Conservation (phyloP, 2,888 invertebrate genomes). For the Agriopis leucophaearia region DNA sequence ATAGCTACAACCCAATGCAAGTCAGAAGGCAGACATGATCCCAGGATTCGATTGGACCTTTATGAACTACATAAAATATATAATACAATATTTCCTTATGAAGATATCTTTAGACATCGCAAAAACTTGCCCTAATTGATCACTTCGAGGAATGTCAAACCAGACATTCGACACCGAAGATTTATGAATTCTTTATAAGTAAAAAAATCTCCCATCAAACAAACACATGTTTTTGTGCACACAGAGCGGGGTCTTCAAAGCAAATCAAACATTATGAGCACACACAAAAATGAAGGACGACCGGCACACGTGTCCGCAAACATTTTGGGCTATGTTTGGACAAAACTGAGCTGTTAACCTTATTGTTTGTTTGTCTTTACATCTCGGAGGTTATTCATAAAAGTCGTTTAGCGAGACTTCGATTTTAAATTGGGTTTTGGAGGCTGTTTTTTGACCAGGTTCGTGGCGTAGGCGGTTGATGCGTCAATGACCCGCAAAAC, state of each 20-base stretch:
- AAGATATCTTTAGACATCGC: neutral
- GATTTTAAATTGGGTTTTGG: conserved; percentile 40
- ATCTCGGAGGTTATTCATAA: conserved; percentile 38
- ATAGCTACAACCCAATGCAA: neutral
- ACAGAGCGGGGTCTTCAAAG: conserved; percentile 75
- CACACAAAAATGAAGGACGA: conserved; percentile 70
- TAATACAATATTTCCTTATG: neutral
- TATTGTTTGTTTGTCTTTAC: conserved; percentile 58
- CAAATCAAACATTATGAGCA: conserved; percentile 69
- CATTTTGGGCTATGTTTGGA: conserved; percentile 74
- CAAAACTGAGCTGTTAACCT: conserved; percentile 67
- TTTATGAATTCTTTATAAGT: conserved; percentile 49
- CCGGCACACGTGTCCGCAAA: conserved; percentile 77
- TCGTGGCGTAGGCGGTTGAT: conserved; percentile 78
- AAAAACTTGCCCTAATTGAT: conserved; percentile 20
- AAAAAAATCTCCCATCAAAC: conserved; percentile 37
- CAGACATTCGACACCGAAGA: conserved; percentile 50
- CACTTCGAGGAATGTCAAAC: conserved; percentile 43
- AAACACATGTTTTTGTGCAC: conserved; percentile 59
- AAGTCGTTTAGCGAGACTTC: conserved; percentile 41
- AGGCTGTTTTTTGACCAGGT: conserved; percentile 67
- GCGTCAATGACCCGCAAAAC: conserved; percentile 85
- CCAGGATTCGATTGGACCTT: neutral
- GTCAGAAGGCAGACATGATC: neutral
- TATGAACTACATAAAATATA: neutral